These are phyloP conservation scores for Capromys pilorides DNA, from an alignment of 2,797 vertebrate species.

Conservation along the genomic window DNA sequence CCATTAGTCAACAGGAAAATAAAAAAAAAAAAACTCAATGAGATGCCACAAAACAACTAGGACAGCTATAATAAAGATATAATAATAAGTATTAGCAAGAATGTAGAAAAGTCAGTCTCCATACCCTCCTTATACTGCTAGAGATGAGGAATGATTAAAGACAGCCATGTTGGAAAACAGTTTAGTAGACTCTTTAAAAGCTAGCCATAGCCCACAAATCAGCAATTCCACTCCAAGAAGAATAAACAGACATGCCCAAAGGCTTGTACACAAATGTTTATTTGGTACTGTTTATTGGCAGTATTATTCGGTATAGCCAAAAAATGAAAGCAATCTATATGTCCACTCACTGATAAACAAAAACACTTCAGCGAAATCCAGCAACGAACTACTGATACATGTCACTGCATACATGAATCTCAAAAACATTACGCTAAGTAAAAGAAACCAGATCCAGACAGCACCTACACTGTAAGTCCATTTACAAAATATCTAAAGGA, in stretches of 20 bases:
- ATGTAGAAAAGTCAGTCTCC: neutral
- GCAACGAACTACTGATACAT: neutral
- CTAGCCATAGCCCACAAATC: conserved; percentile 3
- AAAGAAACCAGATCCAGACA: conserved; percentile 37
- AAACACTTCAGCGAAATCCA: conserved; percentile 15
- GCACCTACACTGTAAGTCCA: neutral
- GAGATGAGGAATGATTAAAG: neutral
- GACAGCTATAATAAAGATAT: neutral
- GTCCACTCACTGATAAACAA: neutral
- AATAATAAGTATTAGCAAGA: neutral
- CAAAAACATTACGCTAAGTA: conserved; percentile 17
- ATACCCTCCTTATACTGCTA: neutral
- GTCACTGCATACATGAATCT: neutral
- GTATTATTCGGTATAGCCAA: neutral
- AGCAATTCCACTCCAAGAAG: conserved; percentile 15
- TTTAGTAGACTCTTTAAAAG: conserved; percentile 22
- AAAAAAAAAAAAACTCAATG: neutral
- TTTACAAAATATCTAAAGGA: neutral
- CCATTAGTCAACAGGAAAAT: neutral
- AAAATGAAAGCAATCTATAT: neutral
- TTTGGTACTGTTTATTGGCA: no score
- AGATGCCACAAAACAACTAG: neutral
- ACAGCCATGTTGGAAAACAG: neutral
- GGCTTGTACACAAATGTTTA: neutral
- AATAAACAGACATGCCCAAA: conserved; percentile 2